Evolutionary conservation across 2,888 invertebrate genomes (phyloP).

Genomic region (Laothoe populi): DNA sequence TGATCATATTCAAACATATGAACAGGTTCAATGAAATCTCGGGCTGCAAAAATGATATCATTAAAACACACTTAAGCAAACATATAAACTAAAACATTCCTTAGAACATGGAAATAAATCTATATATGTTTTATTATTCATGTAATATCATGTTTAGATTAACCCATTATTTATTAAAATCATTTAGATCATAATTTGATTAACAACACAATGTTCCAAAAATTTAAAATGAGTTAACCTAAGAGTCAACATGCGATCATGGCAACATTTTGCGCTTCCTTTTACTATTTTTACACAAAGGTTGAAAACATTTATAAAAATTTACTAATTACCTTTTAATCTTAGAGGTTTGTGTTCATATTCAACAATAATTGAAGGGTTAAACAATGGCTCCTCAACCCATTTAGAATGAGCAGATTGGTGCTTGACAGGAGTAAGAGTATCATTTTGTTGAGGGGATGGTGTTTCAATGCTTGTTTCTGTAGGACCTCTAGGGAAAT

Average conservation of each 20-base stretch:
- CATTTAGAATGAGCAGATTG: conserved; percentile 49
- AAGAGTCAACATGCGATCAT: too few species aligned
- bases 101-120: too few species aligned
- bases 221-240: too few species aligned
- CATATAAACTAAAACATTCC: too few species aligned
- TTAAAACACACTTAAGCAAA: background rate
- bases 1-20: conserved; percentile 90
- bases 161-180: too few species aligned
- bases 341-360: conserved; percentile 87
- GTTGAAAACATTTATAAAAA: conserved; percentile 26
- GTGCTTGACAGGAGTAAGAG: conserved; percentile 34
- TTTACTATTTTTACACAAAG: too few species aligned
- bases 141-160: too few species aligned
- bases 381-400: conserved; percentile 77
- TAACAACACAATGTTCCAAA: too few species aligned
- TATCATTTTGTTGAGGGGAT: conserved; percentile 30
- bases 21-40: conserved; percentile 86
- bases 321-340: conserved; percentile 76
- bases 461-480: conserved; percentile 30
- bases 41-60: conserved; percentile 60
- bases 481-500: conserved; percentile 41
- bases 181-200: too few species aligned
- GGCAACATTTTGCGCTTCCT: too few species aligned
- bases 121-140: too few species aligned
- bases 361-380: conserved; percentile 87